Evolutionary conservation across 2,113 vertebrate genomes (phyloP).

Genomic region (Herpetotheres cachinnans): DNA sequence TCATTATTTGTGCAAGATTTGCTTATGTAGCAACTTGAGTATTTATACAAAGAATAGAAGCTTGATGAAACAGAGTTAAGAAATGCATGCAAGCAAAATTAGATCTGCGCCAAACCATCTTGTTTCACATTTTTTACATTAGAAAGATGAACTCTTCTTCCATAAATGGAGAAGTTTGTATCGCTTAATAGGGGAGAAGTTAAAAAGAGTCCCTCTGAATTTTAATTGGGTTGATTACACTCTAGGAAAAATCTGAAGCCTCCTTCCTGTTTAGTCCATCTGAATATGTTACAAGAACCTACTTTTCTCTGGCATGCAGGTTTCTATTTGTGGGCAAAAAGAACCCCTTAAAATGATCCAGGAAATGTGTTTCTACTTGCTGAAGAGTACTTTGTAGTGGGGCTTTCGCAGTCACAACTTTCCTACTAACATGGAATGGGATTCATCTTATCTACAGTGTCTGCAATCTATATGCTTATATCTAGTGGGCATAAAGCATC

Average conservation of each 20-base stretch:
- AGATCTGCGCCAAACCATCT: neutral
- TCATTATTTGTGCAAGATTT: slow-evolving; percentile 47
- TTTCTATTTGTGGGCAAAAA: neutral
- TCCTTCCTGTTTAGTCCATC: neutral
- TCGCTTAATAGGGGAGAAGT: neutral
- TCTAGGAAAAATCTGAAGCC: neutral
- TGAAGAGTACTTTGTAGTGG: accelerated
- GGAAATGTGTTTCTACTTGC: neutral
- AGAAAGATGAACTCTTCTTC: neutral
- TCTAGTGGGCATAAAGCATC: neutral
- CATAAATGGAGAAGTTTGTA: slow-evolving; percentile 28
- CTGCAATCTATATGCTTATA: neutral
- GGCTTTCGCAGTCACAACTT: neutral
- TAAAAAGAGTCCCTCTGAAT: neutral
- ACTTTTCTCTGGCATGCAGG: neutral
- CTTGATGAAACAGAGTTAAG: slow-evolving; percentile 57
- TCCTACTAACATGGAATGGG: neutral
- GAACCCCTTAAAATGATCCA: neutral
- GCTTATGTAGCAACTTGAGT: slow-evolving; percentile 47
- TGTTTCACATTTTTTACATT: slow-evolving; percentile 10
- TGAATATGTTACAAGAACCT: neutral
- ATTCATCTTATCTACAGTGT: neutral
- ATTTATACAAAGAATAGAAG: slow-evolving; percentile 50
- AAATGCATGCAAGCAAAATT: slow-evolving; percentile 34
- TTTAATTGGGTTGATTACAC: neutral